These are phyloP conservation scores for Euclidia mi DNA, from an alignment of 2,888 invertebrate species.

Conservation along the genomic window DNA sequence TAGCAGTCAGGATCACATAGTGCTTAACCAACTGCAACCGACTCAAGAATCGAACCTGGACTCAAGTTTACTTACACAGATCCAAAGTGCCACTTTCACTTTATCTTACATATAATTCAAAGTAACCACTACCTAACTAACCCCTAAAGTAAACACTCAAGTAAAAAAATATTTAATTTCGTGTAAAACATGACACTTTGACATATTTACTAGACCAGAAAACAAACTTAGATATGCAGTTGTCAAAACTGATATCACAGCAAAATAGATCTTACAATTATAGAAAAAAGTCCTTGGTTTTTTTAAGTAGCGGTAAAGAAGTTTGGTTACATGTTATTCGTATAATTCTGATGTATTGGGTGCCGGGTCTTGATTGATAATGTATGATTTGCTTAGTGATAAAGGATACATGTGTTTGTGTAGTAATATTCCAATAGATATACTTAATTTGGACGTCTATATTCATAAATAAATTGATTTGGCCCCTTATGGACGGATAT, in stretches of 20 bases:
- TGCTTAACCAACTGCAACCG: no score
- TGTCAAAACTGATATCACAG: background rate
- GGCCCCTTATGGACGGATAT: no score
- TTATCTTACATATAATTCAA: no score
- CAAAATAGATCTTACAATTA: constrained; percentile 2
- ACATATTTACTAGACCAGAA: constrained; percentile 27
- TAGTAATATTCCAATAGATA: no score
- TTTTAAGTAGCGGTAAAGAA: background rate
- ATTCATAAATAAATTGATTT: no score
- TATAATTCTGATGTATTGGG: constrained; percentile 31
- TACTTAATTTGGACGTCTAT: no score
- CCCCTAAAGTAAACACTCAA: constrained; percentile 7
- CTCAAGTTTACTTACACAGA: no score
- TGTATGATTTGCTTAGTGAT: constrained; percentile 27
- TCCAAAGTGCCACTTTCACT: no score
- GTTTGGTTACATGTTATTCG: constrained; percentile 8
- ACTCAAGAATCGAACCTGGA: no score
- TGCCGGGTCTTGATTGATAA: constrained; percentile 39
- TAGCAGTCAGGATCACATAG: no score
- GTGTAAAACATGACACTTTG: constrained; percentile 43
- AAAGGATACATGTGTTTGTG: background rate
- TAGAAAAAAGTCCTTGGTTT: background rate
- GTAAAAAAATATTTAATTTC: constrained; percentile 26
- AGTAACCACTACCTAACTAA: background rate
- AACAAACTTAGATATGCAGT: background rate